phyloP scores from a whole-genome alignment of 1,140 invertebrate species.

The Babylonia areolata region DNA sequence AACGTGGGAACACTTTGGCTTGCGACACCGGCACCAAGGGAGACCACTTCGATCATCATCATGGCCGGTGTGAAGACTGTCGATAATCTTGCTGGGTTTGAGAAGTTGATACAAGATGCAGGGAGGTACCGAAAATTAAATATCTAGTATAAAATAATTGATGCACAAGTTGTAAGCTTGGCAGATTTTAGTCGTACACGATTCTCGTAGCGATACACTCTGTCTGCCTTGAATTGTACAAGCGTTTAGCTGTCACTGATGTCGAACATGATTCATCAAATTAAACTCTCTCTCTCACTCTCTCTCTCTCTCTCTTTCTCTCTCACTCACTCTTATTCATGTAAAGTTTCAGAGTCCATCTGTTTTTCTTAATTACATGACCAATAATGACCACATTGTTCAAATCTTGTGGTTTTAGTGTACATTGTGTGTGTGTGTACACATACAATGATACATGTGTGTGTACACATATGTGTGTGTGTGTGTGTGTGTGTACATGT shows the following conservation, averaged over 20 bases:
- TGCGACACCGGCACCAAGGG: background rate
- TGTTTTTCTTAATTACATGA: no score
- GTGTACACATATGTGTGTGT: background rate
- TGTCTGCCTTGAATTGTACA: no score
- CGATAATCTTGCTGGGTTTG: slow-evolving; percentile 37
- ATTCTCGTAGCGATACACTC: no score
- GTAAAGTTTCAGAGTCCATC: no score
- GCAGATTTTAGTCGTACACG: no score
- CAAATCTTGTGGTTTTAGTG: no score
- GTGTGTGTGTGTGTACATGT: background rate
- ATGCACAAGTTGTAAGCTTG: no score
- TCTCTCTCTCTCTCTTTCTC: background rate
- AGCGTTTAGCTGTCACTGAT: no score
- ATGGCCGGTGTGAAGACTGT: slow-evolving; percentile 34
- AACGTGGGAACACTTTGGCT: background rate
- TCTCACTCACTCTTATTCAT: background rate
- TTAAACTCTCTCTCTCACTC: background rate
- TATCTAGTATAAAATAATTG: no score
- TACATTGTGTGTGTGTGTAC: no score
- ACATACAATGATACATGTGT: background rate
- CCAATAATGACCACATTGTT: no score
- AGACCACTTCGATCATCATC: slow-evolving; percentile 5
- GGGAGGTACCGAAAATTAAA: slow-evolving; percentile 26
- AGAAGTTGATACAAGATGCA: slow-evolving; percentile 41
- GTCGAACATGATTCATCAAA: no score